Base-by-base conservation (phyloP, 2,888 invertebrate genomes). In the Mesoligia furuncula region DNA sequence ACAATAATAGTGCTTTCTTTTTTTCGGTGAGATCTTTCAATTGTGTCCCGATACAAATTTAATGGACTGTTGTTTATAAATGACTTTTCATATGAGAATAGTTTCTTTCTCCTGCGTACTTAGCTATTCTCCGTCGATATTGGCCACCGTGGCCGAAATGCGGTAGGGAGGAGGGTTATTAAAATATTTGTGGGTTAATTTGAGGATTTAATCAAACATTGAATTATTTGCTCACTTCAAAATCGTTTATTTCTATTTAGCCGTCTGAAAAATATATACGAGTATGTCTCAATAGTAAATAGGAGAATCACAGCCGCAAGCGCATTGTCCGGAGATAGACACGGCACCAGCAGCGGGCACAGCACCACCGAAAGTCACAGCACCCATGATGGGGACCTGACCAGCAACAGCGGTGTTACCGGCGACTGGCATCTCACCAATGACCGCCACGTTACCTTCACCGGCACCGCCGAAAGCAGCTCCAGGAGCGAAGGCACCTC, bases 391-490 rank as follows among this genome's bases (percentile, higher is more conserved):
- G 2, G 93, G 93, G 7, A 31, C 61, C 1, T 1, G 1, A 62
- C 61, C 61, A 62, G 20, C 61, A n/a, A 54, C 17, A 51, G 54
- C 79, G 62, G 85, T 85, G 62, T 39, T 78, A 78, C 84, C 84
- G 51, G 73, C 31, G 57, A 84, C 84, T 67, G 83, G 83, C 74
- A 84, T 77, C 75, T 91, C 86, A 36, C 93, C 93, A 69, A 69
- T 75, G 1, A 92, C 91, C 8, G 85, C 84, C 66, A 93, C 78
- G n/a, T 89, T 85, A 0, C 93, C 93, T 75, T 91, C 90, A 5
- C 93, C 92, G 39, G 39, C 15, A 9, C 82, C 61, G 0, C 61
- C 61, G 20, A 36, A 57, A n/a, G n/a, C 57, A n/a, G 36, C 6
- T 36, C 36, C 36, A 6, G 36, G 36, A 36, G 36, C 36, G 6